Conservation (phyloP, 2,888 invertebrate genomes). For the Phyllotreta striolata region DNA sequence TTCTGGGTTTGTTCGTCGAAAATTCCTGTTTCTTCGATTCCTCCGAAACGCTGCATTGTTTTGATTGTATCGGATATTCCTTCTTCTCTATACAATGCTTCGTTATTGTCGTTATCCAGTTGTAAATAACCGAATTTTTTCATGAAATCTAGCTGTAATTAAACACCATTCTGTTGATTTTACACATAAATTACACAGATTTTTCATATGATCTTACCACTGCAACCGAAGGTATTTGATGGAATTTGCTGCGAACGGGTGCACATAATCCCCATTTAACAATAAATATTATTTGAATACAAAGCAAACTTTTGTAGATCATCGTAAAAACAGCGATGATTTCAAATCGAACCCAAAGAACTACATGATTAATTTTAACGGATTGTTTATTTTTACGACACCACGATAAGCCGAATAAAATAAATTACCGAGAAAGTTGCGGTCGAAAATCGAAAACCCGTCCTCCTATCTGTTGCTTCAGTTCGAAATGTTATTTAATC, state of each 20-base stretch:
- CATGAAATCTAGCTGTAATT: constrained; percentile 70
- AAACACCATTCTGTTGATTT: constrained; percentile 1
- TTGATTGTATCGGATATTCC: constrained; percentile 71
- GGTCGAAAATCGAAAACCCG: too few relatives aligned
- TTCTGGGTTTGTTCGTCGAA: constrained; percentile 71
- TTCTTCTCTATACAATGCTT: constrained; percentile 69
- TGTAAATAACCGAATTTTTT: constrained; percentile 75
- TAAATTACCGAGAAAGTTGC: too few relatives aligned
- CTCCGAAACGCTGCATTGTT: constrained; percentile 76
- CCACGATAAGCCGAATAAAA: too few relatives aligned
- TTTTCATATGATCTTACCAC: constrained; percentile 17
- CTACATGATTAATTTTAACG: too few relatives aligned
- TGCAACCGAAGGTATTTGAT: constrained; percentile 23
- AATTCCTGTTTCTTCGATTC: constrained; percentile 72
- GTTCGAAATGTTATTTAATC: too few relatives aligned
- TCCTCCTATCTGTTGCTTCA: too few relatives aligned
- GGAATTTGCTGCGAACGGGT: not conserved
- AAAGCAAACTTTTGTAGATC: too few relatives aligned
- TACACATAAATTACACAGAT: not conserved
- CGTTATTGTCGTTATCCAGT: constrained; percentile 63
- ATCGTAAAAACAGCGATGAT: too few relatives aligned
- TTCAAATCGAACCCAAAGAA: too few relatives aligned
- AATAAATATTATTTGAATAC: too few relatives aligned
- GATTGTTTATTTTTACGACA: too few relatives aligned
- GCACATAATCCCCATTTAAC: too few relatives aligned